phyloP scores from a whole-genome alignment of 1,140 invertebrate species.

The Leguminivora glycinivorella region DNA sequence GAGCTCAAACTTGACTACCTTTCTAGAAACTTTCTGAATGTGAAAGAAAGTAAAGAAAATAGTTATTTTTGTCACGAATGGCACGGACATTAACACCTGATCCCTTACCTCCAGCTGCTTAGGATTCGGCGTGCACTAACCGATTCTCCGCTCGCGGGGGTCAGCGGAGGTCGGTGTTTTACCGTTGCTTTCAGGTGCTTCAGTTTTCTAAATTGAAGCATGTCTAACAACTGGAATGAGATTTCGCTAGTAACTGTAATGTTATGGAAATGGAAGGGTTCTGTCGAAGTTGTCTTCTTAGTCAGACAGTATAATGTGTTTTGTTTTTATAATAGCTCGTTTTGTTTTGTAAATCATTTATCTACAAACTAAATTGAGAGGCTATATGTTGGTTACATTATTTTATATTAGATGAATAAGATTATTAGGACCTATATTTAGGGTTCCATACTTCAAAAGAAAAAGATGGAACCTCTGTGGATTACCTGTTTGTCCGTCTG shows the following conservation, averaged over 20 bases:
- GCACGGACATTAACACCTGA: constrained; percentile 69
- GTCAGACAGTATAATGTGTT: neutral
- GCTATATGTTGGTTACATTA: neutral
- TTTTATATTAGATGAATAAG: neutral
- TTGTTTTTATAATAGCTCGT: neutral
- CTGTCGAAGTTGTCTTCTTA: neutral
- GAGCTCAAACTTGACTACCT: neutral
- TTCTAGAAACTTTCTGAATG: constrained; percentile 30
- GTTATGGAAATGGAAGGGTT: constrained; percentile 10
- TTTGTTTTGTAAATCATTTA: neutral
- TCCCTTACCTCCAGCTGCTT: constrained; percentile 45
- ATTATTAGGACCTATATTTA: too few relatives aligned
- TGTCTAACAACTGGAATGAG: constrained; percentile 32
- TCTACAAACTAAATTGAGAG: neutral
- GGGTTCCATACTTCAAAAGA: too few relatives aligned
- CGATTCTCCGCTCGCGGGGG: constrained; percentile 67
- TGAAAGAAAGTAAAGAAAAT: constrained; percentile 42
- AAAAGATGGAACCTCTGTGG: too few relatives aligned
- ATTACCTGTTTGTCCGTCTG: too few relatives aligned
- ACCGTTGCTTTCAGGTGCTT: constrained; percentile 44
- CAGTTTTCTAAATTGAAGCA: constrained; percentile 43
- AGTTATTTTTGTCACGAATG: constrained; percentile 52
- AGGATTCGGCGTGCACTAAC: constrained; percentile 46
- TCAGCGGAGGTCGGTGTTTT: constrained; percentile 56
- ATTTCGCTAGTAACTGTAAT: constrained; percentile 29